phyloP scores from a whole-genome alignment of 1,140 invertebrate species.

The Heliothis subflexa region DNA sequence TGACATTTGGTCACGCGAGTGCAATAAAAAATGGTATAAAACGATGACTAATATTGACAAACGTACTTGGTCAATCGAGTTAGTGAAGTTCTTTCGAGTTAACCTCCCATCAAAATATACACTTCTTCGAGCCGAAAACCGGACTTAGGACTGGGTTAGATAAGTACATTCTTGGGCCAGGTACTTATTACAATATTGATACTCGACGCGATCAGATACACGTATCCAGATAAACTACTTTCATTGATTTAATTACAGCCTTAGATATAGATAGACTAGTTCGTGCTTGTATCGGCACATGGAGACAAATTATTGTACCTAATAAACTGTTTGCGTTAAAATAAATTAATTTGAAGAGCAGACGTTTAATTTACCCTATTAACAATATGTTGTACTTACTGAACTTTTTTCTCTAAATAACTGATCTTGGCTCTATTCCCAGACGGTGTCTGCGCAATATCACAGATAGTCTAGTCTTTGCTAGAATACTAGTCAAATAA shows the following conservation, averaged over 20 bases:
- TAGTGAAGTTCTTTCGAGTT: background rate
- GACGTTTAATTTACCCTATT: too few relatives aligned
- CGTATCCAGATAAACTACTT: constrained; percentile 43
- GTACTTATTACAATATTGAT: constrained; percentile 41
- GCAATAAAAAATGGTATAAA: constrained; percentile 13
- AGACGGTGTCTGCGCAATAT: constrained; percentile 8
- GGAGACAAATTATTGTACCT: too few relatives aligned
- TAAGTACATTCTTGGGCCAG: constrained; percentile 19
- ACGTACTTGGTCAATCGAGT: constrained; percentile 17
- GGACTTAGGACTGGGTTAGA: constrained; percentile 19
- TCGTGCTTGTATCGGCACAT: constrained; percentile 1
- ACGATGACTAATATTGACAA: constrained; percentile 23
- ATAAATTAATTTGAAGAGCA: background rate
- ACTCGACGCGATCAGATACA: constrained; percentile 28
- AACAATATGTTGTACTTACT: background rate
- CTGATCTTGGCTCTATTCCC: constrained; percentile 19
- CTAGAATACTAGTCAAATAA: constrained; percentile 13
- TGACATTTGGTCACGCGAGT: constrained; percentile 1
- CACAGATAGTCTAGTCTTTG: constrained; percentile 7
- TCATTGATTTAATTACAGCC: constrained; percentile 36
- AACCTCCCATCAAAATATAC: constrained; percentile 9
- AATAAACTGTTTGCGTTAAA: background rate
- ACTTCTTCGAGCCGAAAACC: constrained; percentile 27
- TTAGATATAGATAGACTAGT: constrained; percentile 29
- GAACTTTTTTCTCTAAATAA: background rate